Base-by-base conservation (phyloP, 2,888 invertebrate genomes). In the Tetragonisca angustula region DNA sequence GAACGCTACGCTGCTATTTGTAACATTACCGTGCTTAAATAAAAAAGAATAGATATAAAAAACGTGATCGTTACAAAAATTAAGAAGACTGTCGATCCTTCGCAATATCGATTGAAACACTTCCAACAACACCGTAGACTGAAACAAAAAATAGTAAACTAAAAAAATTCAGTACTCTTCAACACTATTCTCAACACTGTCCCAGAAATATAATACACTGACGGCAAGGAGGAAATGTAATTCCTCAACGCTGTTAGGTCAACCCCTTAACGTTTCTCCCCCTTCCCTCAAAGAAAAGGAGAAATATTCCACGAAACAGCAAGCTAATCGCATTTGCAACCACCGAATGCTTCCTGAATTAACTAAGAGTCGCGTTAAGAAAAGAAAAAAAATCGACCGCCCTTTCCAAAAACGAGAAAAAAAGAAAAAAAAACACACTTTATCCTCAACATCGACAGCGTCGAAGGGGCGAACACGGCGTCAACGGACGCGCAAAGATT, bases 401-500 rank as follows among this genome's bases (percentile, higher is more conserved):
- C n/a, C n/a, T 15, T 5, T 43, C 0, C 11, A 21, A 54, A 54
- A 9, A 62, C 6, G 5, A 19, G n/a, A 62, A 17, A 32, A 19
- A 24, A 62, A 4, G 32, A 62, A 32, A 62, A 32, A 52, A 15
- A 54, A 70, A 56, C 27, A 68, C 52, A 56, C 52, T 71, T n/a
- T n/a, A 13, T 59, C 1, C 54, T 17, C 6, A 50, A 17, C 59
- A 56, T 52, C 65, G 64, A 64, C 54, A 43, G 65, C 52, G 13
- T 67, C 43, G 74, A 75, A 65, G 43, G 24, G 74, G 43, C 65
- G 19, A 64, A 36, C 21, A 21, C 52, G 65, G 19, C 62, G 72
- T 72, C 69, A 56, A n/a, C 59, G 72, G 32, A 19, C 59, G 73
- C 61, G 76, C 43, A 72, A 81, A 83, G 76, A 83, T 83, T 81